Conservation (phyloP, 2,113 vertebrate species). For the Onychostruthus taczanowskii region DNA sequence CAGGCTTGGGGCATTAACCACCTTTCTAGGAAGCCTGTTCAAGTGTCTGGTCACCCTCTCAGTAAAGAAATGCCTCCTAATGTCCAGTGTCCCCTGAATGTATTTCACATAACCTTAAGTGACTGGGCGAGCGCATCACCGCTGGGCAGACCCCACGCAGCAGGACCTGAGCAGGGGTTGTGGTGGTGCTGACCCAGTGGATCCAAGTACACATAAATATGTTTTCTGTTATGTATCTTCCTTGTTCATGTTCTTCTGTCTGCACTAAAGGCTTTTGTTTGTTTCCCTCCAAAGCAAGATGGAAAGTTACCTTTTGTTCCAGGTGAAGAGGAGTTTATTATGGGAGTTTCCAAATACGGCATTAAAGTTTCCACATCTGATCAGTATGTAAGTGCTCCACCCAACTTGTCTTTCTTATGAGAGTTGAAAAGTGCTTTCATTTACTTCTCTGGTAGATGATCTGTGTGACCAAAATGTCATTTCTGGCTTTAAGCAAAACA, state of each 20-base stretch:
- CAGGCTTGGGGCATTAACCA: not conserved
- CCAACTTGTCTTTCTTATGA: not conserved
- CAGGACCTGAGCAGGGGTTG: not conserved
- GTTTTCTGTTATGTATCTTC: not conserved
- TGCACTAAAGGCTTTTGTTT: constrained; percentile 29
- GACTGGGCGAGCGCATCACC: accelerated
- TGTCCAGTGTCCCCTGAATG: not conserved
- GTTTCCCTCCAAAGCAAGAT: constrained; percentile 86
- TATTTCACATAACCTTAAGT: not conserved
- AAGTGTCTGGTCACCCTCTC: not conserved
- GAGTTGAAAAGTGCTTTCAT: not conserved
- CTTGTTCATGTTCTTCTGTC: not conserved
- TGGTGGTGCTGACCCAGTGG: not conserved
- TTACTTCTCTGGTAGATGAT: not conserved
- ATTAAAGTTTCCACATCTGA: constrained; percentile 92
- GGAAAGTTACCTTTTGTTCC: constrained; percentile 96
- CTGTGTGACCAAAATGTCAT: not conserved
- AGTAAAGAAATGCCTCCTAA: not conserved
- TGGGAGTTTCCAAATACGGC: constrained; percentile 94
- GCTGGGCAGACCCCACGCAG: not conserved
- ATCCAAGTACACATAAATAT: not conserved
- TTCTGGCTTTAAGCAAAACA: not conserved
- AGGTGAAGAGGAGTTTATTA: constrained; percentile 90
- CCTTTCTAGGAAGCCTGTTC: not conserved
- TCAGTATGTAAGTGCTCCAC: constrained; percentile 88